Evolutionary conservation across 1,140 invertebrate species (phyloP), one percentile per base, ranked within the genome.

Genomic region (Tetramorium alpestre): DNA sequence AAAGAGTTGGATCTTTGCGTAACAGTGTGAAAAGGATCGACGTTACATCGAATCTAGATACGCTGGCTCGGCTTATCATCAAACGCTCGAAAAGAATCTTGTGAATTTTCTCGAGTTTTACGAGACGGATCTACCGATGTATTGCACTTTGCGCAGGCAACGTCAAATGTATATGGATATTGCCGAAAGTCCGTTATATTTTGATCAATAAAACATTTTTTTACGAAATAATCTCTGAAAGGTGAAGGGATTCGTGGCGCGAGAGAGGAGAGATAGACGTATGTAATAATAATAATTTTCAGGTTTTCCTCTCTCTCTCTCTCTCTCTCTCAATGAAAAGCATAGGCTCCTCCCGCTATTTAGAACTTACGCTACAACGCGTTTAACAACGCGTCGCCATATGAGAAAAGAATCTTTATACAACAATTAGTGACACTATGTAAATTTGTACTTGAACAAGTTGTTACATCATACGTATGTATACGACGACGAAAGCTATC

Each of bases 61-160:
- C 47, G 51, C 67, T 18, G 88, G 88, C 41, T 92, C 91, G 2
- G 22, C 62, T 10, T 93, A 92, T 28, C 88, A 89, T 7, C 56
- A 87, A n/a, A 80, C 90, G 25, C 69, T 93, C 5, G 90, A 92
- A 58, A 87, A 84, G 1, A 86, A 60, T 54, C 33, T 93, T 8
- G n/a, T 91, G 2, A 87, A 92, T 33, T 92, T 92, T 56, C 33
- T 93, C 16, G 84, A 93, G 77, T 87, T 73, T 38, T 87, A 22
- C 67, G 87, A 92, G 47, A 62, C 90, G 18, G 88, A 92, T 8
- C 33, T 93, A 6, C 78, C 90, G 1, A 90, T 91, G 81, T 93
- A 93, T 54, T 89, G 70, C 22, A 93, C 81, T 22, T 81, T 81
- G 10, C 33, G 56, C 54, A 90, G 65, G 16, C 28, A 90, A 6